Percentiles rank a stretch among this genome's conserved stretches.
Evolutionary conservation across 2,797 vertebrate species (phyloP).

Genomic region (Chaetodon trifasciatus): DNA sequence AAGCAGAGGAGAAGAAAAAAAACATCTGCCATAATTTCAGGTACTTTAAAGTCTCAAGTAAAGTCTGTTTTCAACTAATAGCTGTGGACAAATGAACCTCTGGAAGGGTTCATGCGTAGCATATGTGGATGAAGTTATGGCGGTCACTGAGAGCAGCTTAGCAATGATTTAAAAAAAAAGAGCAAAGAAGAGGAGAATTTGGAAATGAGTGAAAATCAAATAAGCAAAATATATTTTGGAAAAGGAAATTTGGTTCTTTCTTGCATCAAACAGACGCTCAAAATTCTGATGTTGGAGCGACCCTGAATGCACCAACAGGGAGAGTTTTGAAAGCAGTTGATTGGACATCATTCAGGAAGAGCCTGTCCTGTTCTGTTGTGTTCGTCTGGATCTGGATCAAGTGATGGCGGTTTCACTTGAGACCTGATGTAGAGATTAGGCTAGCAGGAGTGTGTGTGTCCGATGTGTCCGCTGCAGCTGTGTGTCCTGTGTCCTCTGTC

Average conservation of each 20-base stretch:
- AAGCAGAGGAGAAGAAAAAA: too few relatives aligned
- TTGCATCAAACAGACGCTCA: too few relatives aligned
- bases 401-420: background rate
- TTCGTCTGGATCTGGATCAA: background rate
- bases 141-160: background rate
- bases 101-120: background rate
- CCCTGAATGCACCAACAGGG: too few relatives aligned
- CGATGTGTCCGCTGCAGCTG: background rate
- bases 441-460: background rate
- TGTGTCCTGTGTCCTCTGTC: slow-evolving; percentile 11
- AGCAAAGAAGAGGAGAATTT: too few relatives aligned
- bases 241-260: too few relatives aligned
- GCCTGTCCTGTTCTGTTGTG: background rate
- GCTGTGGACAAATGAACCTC: background rate
- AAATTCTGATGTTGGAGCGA: background rate
- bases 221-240: too few relatives aligned
- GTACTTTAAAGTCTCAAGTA: background rate
- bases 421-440: background rate
- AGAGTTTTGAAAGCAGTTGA: background rate
- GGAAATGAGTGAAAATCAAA: too few relatives aligned
- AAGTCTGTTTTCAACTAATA: background rate
- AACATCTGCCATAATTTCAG: background rate
- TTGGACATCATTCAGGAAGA: background rate
- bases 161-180: background rate
- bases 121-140: background rate